Conservation (phyloP, 2,888 invertebrate species). For the Eilema griseolum region DNA sequence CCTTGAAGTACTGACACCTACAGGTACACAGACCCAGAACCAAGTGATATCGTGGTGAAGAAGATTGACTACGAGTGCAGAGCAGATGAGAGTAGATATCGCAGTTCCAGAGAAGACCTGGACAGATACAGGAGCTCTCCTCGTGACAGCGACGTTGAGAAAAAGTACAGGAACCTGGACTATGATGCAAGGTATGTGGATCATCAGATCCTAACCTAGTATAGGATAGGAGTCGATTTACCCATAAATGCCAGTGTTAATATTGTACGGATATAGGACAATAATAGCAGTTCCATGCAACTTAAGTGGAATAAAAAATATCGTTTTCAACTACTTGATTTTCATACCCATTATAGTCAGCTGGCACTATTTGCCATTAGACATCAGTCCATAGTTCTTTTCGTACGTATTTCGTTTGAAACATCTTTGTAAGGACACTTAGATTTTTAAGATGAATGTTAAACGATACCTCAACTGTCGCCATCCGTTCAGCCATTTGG, state of each 20-base stretch:
- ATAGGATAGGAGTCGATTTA: background rate
- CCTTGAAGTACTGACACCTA: background rate
- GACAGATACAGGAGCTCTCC: constrained; percentile 64
- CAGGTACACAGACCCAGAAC: constrained; percentile 82
- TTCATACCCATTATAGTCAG: no score
- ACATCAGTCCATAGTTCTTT: no score
- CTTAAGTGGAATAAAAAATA: no score
- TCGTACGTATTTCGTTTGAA: no score
- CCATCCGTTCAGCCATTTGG: no score
- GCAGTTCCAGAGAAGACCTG: constrained; percentile 68
- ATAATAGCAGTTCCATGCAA: no score
- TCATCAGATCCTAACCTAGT: background rate
- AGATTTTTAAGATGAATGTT: no score
- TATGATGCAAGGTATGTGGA: constrained; percentile 64
- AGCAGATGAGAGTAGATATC: constrained; percentile 66
- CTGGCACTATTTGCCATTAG: no score
- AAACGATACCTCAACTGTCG: no score
- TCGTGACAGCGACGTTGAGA: constrained; percentile 67
- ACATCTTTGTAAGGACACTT: no score
- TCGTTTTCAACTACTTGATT: no score
- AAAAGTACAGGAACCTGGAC: constrained; percentile 64
- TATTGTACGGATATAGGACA: no score
- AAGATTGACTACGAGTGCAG: constrained; percentile 73
- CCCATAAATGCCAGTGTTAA: background rate
- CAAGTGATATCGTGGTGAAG: constrained; percentile 75